Evolutionary conservation across 1,140 invertebrate species (phyloP), one percentile per base, ranked within the genome.

Genomic region (Pectinophora gossypiella): DNA sequence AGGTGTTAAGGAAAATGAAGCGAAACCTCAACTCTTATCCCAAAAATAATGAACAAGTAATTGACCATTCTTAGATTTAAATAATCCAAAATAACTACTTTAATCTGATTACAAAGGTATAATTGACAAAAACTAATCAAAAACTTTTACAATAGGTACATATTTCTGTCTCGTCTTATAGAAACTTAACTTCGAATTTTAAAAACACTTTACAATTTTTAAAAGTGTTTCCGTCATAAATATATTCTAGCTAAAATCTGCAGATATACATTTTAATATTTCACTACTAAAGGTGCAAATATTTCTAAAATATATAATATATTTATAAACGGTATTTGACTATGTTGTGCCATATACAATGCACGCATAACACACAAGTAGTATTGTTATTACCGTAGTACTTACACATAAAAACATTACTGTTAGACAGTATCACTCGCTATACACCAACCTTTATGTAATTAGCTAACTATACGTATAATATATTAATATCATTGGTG

Each of bases 301-400:
- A 86, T 78, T 77, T 83, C 83, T 86, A 86, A 86, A 86, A 86
- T 86, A 86, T 85, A 76, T 72, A 77, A 70, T 71, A 75, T 81
- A 80, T 74, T 81, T 80, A 78, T 83, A 83, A 80, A 83, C 61
- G 56, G 69, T 82, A 77, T 66, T 72, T 59, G 64, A 13, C 71
- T 79, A 81, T 72, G 70, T 66, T 73, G 82, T 80, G 80, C 75
- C 67, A 74, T 82, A 83, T 83, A 83, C 73, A 85, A 82, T 71
- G 79, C 82, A 85, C 78, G 68, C 70, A 63, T 75, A 78, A 80
- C 72, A 76, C 73, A 72, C 68, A 78, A 63, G 40, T 67, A 62
- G 59, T 68, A 64, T 58, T 64, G 48, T 61, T 65, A 61, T 68
- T 72, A 76, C 61, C 64, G 59, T 68, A 68, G 44, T 68, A 64